A percentile compares a stretch with the other conserved stretches of the same genome.
Conservation (phyloP, 2,113 vertebrate species). For the Proterorhinus semilunaris region DNA sequence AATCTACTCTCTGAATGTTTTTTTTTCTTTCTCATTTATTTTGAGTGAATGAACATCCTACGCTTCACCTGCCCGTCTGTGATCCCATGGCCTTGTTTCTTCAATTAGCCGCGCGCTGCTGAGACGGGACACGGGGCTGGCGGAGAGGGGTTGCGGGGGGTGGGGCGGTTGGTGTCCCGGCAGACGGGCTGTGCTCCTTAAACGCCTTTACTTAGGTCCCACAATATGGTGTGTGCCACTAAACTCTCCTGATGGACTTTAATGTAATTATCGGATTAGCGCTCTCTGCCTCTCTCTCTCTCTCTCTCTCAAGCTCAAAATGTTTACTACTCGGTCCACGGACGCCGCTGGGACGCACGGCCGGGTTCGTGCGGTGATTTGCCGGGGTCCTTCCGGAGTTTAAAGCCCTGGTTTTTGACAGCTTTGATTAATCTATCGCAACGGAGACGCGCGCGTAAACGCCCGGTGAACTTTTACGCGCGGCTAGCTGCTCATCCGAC, state of each 20-base stretch:
- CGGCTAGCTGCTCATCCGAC: slow-evolving; percentile 4
- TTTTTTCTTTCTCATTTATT: no score
- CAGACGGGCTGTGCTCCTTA: slow-evolving; percentile 70
- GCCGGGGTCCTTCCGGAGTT: background rate
- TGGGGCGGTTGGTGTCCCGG: slow-evolving; percentile 13
- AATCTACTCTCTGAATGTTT: no score
- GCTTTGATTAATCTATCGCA: slow-evolving; percentile 13
- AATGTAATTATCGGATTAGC: slow-evolving; percentile 79
- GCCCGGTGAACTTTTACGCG: slow-evolving; percentile 33
- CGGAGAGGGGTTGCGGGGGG: slow-evolving; percentile 18
- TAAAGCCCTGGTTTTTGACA: slow-evolving; percentile 14
- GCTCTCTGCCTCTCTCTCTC: slow-evolving; percentile 26
- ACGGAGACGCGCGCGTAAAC: background rate
- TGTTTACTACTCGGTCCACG: slow-evolving; percentile 51
- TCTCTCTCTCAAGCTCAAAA: slow-evolving; percentile 43
- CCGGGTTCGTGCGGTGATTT: background rate
- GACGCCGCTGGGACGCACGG: slow-evolving; percentile 22
- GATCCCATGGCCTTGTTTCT: slow-evolving; percentile 6
- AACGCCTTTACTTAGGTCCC: slow-evolving; percentile 69
- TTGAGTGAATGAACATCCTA: no score
- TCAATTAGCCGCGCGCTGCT: slow-evolving; percentile 32
- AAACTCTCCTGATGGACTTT: slow-evolving; percentile 71
- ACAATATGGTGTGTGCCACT: slow-evolving; percentile 72
- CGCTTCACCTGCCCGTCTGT: background rate
- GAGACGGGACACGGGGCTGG: slow-evolving; percentile 24